Percentiles rank a stretch among this genome's conserved stretches.
Evolutionary conservation across 2,797 vertebrate genomes (phyloP).

Genomic region (Tragelaphus oryx): DNA sequence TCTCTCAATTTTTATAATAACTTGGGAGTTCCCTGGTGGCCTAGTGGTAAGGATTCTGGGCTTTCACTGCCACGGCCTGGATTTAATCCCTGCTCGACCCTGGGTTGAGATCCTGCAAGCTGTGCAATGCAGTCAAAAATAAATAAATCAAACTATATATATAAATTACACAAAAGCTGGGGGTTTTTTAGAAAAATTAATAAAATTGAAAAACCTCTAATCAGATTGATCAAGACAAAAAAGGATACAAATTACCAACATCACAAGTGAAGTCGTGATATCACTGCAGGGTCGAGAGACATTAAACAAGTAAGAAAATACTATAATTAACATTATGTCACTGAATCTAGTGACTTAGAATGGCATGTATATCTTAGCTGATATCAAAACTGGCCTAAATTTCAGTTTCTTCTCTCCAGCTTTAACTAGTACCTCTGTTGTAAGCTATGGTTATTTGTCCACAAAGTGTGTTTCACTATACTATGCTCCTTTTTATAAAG

Average conservation of each 20-base stretch:
- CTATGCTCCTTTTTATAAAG: neutral
- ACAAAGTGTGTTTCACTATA: neutral
- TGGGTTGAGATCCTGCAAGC: neutral
- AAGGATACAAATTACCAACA: neutral
- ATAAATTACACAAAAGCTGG: neutral
- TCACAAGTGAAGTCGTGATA: neutral
- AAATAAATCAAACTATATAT: neutral
- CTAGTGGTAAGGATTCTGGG: neutral
- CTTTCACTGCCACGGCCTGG: neutral
- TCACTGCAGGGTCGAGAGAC: neutral
- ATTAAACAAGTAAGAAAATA: neutral
- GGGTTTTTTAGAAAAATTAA: neutral
- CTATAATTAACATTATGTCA: neutral
- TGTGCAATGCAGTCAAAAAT: neutral
- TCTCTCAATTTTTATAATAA: neutral
- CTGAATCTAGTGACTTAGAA: neutral
- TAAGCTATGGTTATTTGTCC: neutral
- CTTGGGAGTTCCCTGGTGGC: neutral
- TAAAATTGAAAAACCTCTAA: conserved; percentile 1
- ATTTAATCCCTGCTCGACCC: neutral
- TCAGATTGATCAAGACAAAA: neutral
- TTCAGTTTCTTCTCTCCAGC: neutral
- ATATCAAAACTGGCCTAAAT: conserved; percentile 3
- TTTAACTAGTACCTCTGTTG: neutral
- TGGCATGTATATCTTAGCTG: neutral